These are phyloP conservation scores for Epizoanthus stellaris DNA, from an alignment of 92 coral and sea anemone species.

Conservation along the genomic window DNA sequence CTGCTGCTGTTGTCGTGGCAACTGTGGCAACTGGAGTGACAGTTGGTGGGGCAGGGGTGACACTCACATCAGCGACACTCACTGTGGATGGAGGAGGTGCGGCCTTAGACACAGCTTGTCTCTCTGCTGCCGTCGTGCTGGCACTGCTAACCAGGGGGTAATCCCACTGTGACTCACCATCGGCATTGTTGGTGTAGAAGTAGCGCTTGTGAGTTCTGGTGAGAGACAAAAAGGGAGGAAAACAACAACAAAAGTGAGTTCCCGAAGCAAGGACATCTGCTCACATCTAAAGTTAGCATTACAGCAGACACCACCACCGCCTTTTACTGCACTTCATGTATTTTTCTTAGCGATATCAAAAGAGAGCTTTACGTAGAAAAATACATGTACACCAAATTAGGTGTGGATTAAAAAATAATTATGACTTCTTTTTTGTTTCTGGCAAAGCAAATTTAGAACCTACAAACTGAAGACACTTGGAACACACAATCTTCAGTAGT, in stretches of 20 bases:
- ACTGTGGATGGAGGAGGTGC: constrained; percentile 18
- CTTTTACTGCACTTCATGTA: neutral
- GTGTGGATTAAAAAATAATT: no score
- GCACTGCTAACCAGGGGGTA: constrained; percentile 64
- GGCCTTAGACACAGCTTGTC: constrained; percentile 15
- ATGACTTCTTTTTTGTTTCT: no score
- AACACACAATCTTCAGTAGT: no score
- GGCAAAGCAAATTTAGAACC: no score
- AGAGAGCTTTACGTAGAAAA: neutral
- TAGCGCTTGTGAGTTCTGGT: constrained; percentile 91
- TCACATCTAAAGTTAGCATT: neutral
- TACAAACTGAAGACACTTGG: no score
- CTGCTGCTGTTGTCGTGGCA: constrained; percentile 59
- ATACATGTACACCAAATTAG: no score
- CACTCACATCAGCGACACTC: neutral
- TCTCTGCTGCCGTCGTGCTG: constrained; percentile 23
- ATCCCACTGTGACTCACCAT: constrained; percentile 94
- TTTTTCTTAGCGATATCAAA: neutral
- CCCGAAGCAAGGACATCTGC: neutral
- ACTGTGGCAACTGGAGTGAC: constrained; percentile 39
- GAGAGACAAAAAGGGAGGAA: constrained; percentile 54
- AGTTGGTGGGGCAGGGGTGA: neutral
- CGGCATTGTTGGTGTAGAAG: constrained; percentile 83
- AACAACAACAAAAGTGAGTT: constrained; percentile 35
- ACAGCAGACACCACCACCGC: constrained; percentile 16